Base-by-base conservation (phyloP, 92 coral and sea anemone species). In the Palythoa grandiflora region DNA sequence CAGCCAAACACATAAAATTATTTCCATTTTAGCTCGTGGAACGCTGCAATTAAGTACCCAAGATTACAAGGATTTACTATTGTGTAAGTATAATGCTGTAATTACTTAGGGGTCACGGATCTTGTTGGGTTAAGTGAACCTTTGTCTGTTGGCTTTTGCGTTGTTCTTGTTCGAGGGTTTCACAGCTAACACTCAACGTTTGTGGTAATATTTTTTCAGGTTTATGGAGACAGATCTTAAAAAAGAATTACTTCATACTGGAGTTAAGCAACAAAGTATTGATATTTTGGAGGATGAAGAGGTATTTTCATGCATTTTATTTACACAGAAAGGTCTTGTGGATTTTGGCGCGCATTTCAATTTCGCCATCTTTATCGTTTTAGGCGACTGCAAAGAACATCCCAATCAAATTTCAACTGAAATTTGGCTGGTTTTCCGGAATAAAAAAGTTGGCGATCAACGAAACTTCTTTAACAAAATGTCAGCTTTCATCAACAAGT, bases 331-430 rank as follows among this genome's bases (percentile, higher is more conserved):
- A 14, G 66, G 66, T 59, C 66, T 59, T 11, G n/a, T 14, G 66
- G 66, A 59, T 59, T 59, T 59, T 59, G 66, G 66, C 66, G 66
- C 66, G 66, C 66, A 59, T 59, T 59, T 59, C 66, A 14, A 59
- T 59, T 59, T 59, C 66, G 66, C 66, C 66, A 59, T 59, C 66
- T 59, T 14, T 59, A 59, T 14, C 66, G 66, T 59, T 59, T 59
- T 59, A 59, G 20, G 66, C 16, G 66, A 59, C 66, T 59, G 66
- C 66, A 59, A 59, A 14, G 66, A 59, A 59, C 20, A 59, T 59
- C 20, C 1, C 66, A 59, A 59, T 59, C 17, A 11, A 14, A 11
- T 14, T 10, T 14, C 66, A 59, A 53, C 60, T 53, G 60, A 53
- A 53, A 53, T 53, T 53, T 53, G 60, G 60, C 60, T 53, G 60